phyloP scores from a whole-genome alignment of 1,140 invertebrate genomes.

The Luehdorfia chinensis region DNA sequence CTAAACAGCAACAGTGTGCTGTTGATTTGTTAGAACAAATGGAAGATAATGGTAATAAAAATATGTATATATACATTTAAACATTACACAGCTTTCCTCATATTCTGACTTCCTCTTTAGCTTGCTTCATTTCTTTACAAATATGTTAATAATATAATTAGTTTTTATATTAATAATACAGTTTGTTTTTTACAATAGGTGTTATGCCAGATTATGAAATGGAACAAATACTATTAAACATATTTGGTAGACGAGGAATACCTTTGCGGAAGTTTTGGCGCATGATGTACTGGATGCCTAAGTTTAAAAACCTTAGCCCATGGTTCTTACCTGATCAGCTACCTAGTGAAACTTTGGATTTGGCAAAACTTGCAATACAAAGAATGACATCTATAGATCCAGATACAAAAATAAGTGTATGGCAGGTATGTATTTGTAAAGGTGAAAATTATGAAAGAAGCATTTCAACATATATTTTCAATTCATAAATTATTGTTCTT shows the following conservation, averaged over 20 bases:
- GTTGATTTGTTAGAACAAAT: slow-evolving; percentile 93
- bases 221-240: slow-evolving; percentile 87
- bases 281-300: slow-evolving; percentile 99
- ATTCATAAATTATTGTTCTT: too few species aligned
- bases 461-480: too few species aligned
- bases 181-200: slow-evolving; percentile 70
- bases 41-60: slow-evolving; percentile 87
- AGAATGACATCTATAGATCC: slow-evolving; percentile 93
- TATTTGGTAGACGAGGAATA: slow-evolving; percentile 89
- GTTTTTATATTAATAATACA: too few species aligned
- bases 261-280: slow-evolving; percentile 91
- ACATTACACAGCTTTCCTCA: not conserved
- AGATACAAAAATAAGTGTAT: slow-evolving; percentile 83
- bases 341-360: slow-evolving; percentile 85
- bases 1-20: slow-evolving; percentile 95
- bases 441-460: too few species aligned
- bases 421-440: slow-evolving; percentile 77
- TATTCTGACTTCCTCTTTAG: not conserved
- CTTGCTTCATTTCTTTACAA: too few species aligned
- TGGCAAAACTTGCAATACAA: slow-evolving; percentile 91
- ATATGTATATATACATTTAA: not conserved
- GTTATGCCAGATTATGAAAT: slow-evolving; percentile 95
- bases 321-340: slow-evolving; percentile 89
- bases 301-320: slow-evolving; percentile 94
- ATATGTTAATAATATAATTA: too few species aligned